Percentiles rank a stretch among this genome's conserved stretches.
Evolutionary conservation across 2,797 vertebrate species (phyloP).

Genomic region (Notoglanidium macrostoma): DNA sequence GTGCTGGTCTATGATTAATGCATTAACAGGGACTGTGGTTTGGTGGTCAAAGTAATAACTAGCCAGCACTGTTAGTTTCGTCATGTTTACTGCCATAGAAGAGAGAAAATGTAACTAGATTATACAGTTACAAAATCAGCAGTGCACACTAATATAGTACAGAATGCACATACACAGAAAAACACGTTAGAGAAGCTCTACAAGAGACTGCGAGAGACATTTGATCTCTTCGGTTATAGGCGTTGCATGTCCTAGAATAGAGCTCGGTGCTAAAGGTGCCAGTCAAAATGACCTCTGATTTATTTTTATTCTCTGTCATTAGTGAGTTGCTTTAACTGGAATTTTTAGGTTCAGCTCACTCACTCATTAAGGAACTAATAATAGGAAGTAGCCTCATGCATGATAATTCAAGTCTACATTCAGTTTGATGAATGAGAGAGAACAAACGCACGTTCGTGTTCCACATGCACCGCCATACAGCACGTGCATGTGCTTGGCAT

Average conservation of each 20-base stretch:
- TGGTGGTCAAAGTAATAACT: background rate
- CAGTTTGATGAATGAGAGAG: background rate
- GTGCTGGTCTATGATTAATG: background rate
- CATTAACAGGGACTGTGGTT: background rate
- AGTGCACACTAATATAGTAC: background rate
- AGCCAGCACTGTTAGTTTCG: background rate
- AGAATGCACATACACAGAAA: background rate
- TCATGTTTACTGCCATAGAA: background rate
- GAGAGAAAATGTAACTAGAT: background rate
- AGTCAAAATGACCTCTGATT: background rate
- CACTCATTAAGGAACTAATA: background rate
- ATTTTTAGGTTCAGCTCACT: background rate
- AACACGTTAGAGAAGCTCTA: background rate
- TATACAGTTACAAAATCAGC: background rate
- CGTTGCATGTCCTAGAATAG: background rate
- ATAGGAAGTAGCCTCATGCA: background rate
- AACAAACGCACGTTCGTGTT: background rate
- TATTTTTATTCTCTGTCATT: background rate
- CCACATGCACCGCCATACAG: background rate
- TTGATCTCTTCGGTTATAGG: background rate
- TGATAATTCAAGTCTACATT: background rate
- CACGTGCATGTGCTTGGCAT: background rate
- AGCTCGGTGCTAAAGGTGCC: background rate
- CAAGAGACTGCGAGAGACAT: background rate
- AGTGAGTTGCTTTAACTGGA: background rate